phyloP scores from a whole-genome alignment of 2,888 invertebrate species.

The Abscondita cerata region DNA sequence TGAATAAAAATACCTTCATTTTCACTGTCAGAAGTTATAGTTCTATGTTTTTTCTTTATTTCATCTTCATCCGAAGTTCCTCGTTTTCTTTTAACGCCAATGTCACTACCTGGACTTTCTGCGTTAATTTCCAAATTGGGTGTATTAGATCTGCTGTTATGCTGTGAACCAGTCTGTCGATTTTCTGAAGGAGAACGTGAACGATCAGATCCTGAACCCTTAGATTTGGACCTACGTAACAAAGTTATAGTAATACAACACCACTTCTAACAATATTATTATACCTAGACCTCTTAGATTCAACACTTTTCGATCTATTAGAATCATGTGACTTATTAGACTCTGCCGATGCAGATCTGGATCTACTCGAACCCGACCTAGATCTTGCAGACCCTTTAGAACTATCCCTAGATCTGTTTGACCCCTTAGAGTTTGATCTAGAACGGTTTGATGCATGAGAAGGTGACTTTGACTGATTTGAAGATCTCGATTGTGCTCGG shows the following conservation, averaged over 20 bases:
- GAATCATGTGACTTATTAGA: slow-evolving; percentile 41
- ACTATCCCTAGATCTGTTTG: slow-evolving; percentile 46
- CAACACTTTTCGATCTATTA: slow-evolving; percentile 43
- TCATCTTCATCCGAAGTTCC: slow-evolving; percentile 44
- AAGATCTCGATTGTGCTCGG: slow-evolving; percentile 43
- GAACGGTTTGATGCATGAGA: slow-evolving; percentile 48
- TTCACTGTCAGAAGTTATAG: slow-evolving; percentile 75
- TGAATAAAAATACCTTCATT: slow-evolving; percentile 49
- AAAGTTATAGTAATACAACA: neutral
- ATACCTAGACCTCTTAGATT: slow-evolving; percentile 44
- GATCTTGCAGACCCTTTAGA: slow-evolving; percentile 45
- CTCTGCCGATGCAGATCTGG: slow-evolving; percentile 44
- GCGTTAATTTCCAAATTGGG: slow-evolving; percentile 62
- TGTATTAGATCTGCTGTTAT: slow-evolving; percentile 54
- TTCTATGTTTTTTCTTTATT: slow-evolving; percentile 47
- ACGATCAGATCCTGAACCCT: slow-evolving; percentile 40
- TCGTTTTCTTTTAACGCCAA: slow-evolving; percentile 55
- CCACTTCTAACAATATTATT: too few relatives aligned
- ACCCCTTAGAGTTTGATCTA: slow-evolving; percentile 49
- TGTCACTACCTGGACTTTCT: slow-evolving; percentile 53
- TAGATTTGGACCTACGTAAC: slow-evolving; percentile 40
- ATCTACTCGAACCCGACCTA: slow-evolving; percentile 41
- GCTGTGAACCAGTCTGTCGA: slow-evolving; percentile 28
- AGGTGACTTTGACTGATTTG: slow-evolving; percentile 39
- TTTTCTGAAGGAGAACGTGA: slow-evolving; percentile 45